phyloP scores from a whole-genome alignment of 2,113 vertebrate genomes.

The Peromyscus leucopus region DNA sequence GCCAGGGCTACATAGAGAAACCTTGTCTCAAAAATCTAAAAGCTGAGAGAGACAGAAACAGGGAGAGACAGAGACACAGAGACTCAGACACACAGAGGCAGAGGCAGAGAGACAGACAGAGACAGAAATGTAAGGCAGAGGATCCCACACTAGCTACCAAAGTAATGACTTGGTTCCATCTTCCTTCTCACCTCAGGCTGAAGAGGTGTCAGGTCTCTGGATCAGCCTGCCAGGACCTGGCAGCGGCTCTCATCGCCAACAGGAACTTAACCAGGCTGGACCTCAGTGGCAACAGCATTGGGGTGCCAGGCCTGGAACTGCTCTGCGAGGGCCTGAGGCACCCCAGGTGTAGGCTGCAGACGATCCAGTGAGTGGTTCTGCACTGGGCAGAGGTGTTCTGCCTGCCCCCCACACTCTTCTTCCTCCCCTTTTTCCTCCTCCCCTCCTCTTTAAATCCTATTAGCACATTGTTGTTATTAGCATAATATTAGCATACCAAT shows the following conservation, averaged over 20 bases:
- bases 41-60: too few relatives aligned
- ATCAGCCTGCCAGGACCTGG: conserved; percentile 65
- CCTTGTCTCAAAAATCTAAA: background rate
- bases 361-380: conserved; percentile 66
- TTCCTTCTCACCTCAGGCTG: conserved; percentile 11
- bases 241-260: background rate
- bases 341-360: conserved; percentile 74
- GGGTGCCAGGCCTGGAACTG: background rate
- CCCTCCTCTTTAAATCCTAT: background rate
- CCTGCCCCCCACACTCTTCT: background rate
- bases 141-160: accelerated
- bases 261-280: conserved; percentile 38
- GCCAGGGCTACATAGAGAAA: background rate
- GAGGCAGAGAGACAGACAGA: background rate
- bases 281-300: conserved; percentile 67
- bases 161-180: background rate
- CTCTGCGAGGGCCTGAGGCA: conserved; percentile 69
- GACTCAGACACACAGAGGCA: background rate
- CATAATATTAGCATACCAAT: background rate
- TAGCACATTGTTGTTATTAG: background rate
- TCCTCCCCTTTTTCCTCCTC: too few relatives aligned
- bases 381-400: background rate
- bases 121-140: background rate
- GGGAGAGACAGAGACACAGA: too few relatives aligned
- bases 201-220: conserved; percentile 54